phyloP scores from a whole-genome alignment of 2,113 vertebrate species.

The Calyptomena viridis region DNA sequence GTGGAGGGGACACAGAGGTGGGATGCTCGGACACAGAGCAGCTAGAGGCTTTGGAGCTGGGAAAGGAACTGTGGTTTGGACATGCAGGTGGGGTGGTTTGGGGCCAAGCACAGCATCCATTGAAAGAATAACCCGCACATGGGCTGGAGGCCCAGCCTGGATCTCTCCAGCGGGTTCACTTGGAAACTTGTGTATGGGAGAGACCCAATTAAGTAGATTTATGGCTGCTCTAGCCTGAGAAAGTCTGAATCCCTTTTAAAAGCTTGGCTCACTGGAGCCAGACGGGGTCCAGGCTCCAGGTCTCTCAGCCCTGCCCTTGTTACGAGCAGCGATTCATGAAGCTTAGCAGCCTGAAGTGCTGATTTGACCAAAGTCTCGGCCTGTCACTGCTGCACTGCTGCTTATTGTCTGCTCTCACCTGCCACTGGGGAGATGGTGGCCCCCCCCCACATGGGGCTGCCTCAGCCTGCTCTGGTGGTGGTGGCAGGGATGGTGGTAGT shows the following conservation, averaged over 20 bases:
- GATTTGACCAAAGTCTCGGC: not conserved
- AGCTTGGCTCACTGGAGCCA: constrained; percentile 47
- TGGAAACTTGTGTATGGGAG: constrained; percentile 57
- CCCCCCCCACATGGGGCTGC: not conserved
- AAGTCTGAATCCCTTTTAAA: constrained; percentile 58
- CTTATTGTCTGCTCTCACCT: not conserved
- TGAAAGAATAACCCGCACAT: constrained; percentile 12
- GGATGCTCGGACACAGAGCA: not conserved
- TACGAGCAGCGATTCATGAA: not conserved
- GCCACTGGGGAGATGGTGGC: not conserved
- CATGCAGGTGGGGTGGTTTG: constrained; percentile 19
- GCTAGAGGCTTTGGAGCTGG: not conserved
- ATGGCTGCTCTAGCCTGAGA: constrained; percentile 67
- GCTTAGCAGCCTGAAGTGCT: constrained; percentile 39
- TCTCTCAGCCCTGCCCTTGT: constrained; percentile 26
- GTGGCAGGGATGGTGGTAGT: not conserved
- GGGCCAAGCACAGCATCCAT: constrained; percentile 8
- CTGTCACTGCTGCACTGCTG: not conserved
- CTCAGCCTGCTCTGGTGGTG: not conserved
- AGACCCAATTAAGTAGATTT: constrained; percentile 68
- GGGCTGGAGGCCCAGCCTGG: constrained; percentile 30
- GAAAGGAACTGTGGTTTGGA: not conserved
- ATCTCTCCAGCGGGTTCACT: constrained; percentile 13
- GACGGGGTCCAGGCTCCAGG: constrained; percentile 38
- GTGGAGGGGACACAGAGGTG: accelerated